These are phyloP conservation scores for Oeneis ivallda DNA, from an alignment of 2,888 invertebrate species.

Conservation along the genomic window DNA sequence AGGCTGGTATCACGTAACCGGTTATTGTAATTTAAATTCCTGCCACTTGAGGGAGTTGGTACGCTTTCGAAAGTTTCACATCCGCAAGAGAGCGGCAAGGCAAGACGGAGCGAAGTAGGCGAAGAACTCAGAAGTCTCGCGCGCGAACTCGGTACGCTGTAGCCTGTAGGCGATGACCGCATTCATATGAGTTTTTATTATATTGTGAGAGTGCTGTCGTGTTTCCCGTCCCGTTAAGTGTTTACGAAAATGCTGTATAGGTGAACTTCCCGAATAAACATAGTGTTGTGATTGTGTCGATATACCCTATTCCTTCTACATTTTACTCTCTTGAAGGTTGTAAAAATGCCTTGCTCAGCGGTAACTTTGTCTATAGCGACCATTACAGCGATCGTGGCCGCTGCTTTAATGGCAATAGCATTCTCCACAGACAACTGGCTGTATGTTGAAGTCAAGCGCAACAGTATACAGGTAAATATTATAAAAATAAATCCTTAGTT, in stretches of 20 bases:
- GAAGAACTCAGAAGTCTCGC: slow-evolving; percentile 67
- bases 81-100: slow-evolving; percentile 80
- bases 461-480: slow-evolving; percentile 89
- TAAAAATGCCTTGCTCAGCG: slow-evolving; percentile 95
- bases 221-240: slow-evolving; percentile 73
- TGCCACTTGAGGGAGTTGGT: slow-evolving; percentile 75
- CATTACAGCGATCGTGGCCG: slow-evolving; percentile 96
- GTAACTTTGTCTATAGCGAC: slow-evolving; percentile 97
- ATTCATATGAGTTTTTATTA: slow-evolving; percentile 76
- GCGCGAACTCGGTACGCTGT: slow-evolving; percentile 78
- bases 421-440: slow-evolving; percentile 99
- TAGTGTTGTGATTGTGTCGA: slow-evolving; percentile 77
- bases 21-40: slow-evolving; percentile 76
- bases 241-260: slow-evolving; percentile 79
- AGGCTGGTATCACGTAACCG: slow-evolving; percentile 60
- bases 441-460: slow-evolving; percentile 94
- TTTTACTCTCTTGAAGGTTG: slow-evolving; percentile 64
- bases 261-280: slow-evolving; percentile 64
- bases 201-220: slow-evolving; percentile 78
- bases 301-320: slow-evolving; percentile 57
- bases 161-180: slow-evolving; percentile 81
- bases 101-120: slow-evolving; percentile 68
- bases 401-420: slow-evolving; percentile 95
- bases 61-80: slow-evolving; percentile 82
- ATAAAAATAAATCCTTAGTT: slow-evolving; percentile 3